Evolutionary conservation across 2,888 invertebrate genomes (phyloP), one percentile per base, ranked within the genome.

Genomic region (Ormyrus thymus): DNA sequence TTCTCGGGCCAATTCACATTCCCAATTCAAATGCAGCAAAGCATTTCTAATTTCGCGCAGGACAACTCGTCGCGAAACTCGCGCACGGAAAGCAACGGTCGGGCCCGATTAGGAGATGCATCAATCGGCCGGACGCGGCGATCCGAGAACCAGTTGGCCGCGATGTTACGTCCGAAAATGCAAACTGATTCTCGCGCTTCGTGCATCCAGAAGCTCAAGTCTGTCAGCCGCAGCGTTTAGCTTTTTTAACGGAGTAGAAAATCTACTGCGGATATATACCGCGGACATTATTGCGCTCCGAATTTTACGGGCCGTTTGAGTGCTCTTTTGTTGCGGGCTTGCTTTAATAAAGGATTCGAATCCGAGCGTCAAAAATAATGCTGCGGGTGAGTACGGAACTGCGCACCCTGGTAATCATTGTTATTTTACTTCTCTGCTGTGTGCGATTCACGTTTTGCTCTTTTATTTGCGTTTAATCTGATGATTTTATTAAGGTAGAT

Each of bases 131-230:
- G 51, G 64, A 50, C 9, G 15, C 62, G 55, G 58, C 65, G 58
- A 50, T 66, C 58, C 65, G 65, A 50, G 43, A 74, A 74, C 11
- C 51, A 50, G 43, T 13, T 65, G 65, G 65, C 50, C 53, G 46
- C 58, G 58, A 74, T 58, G 13, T 10, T 46, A 11, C 11, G 53
- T 61, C 43, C 15, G 45, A 76, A 75, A 68, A 68, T 62, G 48
- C 15, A 53, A 61, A 69, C 68, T 61, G 55, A 75, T 75, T 69
- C 55, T 68, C 53, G 46, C 68, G n/a, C 48, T 0, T 45, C 10
- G 6, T 8, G 43, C 59, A 51, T 53, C 10, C 29, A 29, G 29
- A 29, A 29, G 29, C 29, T 29, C 29, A 29, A 29, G 29, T 29
- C 29, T 29, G 29, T 29, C 29, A 29, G 29, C 29, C 29, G 29